These are phyloP conservation scores for Pristionchus mayeri DNA, from an alignment of 2,888 invertebrate species.

Conservation along the genomic window DNA sequence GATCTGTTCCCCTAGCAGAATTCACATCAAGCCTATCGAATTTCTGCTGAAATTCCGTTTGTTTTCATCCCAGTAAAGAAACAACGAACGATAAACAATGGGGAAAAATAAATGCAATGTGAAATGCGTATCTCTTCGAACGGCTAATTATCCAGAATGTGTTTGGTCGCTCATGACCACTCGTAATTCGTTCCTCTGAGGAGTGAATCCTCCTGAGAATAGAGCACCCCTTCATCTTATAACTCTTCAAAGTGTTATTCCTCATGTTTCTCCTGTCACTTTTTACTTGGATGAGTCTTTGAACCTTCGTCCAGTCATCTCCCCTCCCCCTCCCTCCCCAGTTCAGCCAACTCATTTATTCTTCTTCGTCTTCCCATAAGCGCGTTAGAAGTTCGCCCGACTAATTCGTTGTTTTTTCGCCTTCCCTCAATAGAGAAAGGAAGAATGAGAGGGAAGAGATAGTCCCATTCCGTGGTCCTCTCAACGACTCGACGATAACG, in stretches of 20 bases:
- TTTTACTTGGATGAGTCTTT: neutral
- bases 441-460: neutral
- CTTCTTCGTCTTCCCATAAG: slow-evolving; percentile 1
- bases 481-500: slow-evolving; percentile 25
- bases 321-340: neutral
- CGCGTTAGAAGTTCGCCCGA: slow-evolving; percentile 15
- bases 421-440: neutral
- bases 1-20: neutral
- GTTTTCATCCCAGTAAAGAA: neutral
- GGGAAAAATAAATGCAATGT: neutral
- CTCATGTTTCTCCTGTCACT: neutral
- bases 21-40: neutral
- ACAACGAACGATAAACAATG: neutral
- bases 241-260: neutral
- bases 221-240: neutral
- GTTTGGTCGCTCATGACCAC: neutral
- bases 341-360: slow-evolving; percentile 13
- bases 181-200: no score
- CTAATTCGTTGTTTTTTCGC: neutral
- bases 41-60: slow-evolving; percentile 13
- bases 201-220: neutral
- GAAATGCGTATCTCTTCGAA: neutral
- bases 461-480: neutral
- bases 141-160: neutral
- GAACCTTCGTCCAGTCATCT: neutral